A percentile compares a stretch with the other conserved stretches of the same genome.
These are phyloP conservation scores for Bothrops alternatus DNA, from an alignment of 2,797 vertebrate species.

Conservation along the genomic window DNA sequence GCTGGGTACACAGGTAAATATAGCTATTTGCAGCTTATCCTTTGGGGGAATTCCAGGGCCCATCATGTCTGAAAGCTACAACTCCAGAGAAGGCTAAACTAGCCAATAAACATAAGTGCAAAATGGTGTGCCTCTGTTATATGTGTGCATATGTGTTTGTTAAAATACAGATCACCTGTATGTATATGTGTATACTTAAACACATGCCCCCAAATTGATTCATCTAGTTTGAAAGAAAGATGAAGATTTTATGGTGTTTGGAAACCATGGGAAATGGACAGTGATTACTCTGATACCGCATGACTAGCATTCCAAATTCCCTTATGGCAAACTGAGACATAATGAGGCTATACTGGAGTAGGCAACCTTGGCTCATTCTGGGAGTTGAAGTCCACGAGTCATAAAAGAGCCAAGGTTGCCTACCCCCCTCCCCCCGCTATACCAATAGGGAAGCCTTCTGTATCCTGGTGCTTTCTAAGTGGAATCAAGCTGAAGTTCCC, in stretches of 20 bases:
- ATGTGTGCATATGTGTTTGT: not conserved
- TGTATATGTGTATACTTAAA: not conserved
- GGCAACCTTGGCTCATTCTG: too few relatives aligned
- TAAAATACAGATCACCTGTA: not conserved
- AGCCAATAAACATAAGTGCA: not conserved
- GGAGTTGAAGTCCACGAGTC: too few relatives aligned
- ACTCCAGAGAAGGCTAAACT: not conserved
- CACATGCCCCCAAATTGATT: not conserved
- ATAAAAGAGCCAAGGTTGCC: too few relatives aligned
- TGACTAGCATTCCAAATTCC: not conserved
- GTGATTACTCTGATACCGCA: not conserved
- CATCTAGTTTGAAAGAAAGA: not conserved
- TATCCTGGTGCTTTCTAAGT: not conserved
- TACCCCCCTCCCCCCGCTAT: too few relatives aligned
- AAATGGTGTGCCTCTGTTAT: not conserved
- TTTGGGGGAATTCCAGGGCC: not conserved
- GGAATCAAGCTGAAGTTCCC: not conserved
- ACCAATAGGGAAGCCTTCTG: not conserved
- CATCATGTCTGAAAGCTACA: not conserved
- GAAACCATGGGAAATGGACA: not conserved
- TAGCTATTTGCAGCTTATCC: too few relatives aligned
- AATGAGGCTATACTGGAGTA: not conserved
- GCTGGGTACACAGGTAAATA: slow-evolving; percentile 91
- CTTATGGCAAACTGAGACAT: not conserved
- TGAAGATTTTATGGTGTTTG: not conserved